Evolutionary conservation across 2,888 invertebrate species (phyloP), one percentile per base, ranked within the genome.

Genomic region (Anoncus sp.): DNA sequence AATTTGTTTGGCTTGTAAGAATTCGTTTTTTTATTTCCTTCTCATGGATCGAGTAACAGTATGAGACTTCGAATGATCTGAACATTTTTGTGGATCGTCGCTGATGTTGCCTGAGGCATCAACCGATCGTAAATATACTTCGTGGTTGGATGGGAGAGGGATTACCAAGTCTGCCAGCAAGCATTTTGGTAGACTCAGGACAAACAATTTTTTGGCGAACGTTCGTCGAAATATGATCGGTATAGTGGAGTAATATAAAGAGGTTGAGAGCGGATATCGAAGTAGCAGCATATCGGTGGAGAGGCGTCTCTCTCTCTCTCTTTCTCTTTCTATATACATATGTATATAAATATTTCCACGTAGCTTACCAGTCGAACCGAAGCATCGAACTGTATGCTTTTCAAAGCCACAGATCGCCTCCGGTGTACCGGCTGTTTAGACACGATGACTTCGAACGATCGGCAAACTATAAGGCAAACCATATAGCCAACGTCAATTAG

Each of bases 381-480:
- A 63, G 31, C 45, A 24, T 27, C 55, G 31, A 51, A 31, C 72
- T 53, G 66, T 62, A 45, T 67, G 69, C 67, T 75, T 59, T 73
- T 69, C 75, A 51, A 53, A 51, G 69, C 72, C 72, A 49, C 63
- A 53, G 35, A 53, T 65, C 57, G 63, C 60, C 72, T 18, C 53
- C 18, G 65, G 53, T 43, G 18, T 49, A 63, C 63, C 63, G 65
- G 51, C 72, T 79, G 65, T 69, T 76, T 69, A 51, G 67, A 76
- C 73, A 76, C 45, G 69, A 79, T 43, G 65, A 69, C 69, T 69
- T 47, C 27, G 40, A 73, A 53, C 69, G 77, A 77, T 38, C 18
- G 40, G 43, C 72, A 65, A 74, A 69, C 76, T 76, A 47, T 59
- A 62, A 51, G 63, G 63, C 10, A 38, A 10, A 12, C 7, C 3